A percentile compares a stretch with the other conserved stretches of the same genome.
phyloP scores from a whole-genome alignment of 2,888 invertebrate genomes.

The Drosophila helvetica region DNA sequence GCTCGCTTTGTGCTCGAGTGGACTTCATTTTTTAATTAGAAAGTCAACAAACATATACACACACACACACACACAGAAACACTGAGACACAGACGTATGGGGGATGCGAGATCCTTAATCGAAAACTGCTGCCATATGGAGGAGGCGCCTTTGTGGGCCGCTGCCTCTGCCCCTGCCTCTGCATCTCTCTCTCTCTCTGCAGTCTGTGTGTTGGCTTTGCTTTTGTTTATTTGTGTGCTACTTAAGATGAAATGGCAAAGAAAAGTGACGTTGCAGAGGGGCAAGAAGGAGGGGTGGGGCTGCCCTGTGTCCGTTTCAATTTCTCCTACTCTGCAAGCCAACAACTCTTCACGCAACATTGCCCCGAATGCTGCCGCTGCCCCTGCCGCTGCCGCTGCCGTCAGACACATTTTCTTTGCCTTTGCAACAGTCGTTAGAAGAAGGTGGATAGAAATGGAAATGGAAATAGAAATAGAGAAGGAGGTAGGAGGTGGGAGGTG shows the following conservation, averaged over 20 bases:
- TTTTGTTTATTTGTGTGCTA: constrained; percentile 75
- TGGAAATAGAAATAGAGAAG: constrained; percentile 18
- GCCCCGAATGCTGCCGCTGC: constrained; percentile 42
- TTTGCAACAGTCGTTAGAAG: constrained; percentile 16
- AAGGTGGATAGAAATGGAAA: constrained; percentile 48
- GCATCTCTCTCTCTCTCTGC: constrained; percentile 9
- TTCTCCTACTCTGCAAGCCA: constrained; percentile 48
- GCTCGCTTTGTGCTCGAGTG: constrained; percentile 54
- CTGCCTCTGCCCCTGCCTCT: constrained; percentile 4
- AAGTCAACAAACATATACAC: constrained; percentile 58
- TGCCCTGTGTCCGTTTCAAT: constrained; percentile 71
- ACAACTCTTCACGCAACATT: constrained; percentile 61
- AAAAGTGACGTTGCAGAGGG: constrained; percentile 61
- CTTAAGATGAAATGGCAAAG: constrained; percentile 78
- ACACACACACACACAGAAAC: constrained; percentile 17
- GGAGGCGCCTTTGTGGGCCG: constrained; percentile 53
- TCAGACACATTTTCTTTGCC: constrained; percentile 63
- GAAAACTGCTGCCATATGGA: constrained; percentile 46
- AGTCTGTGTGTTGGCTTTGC: constrained; percentile 41
- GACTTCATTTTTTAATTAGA: constrained; percentile 75
- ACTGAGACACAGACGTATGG: constrained; percentile 4
- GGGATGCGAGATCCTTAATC: constrained; percentile 30
- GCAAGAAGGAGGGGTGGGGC: not conserved
- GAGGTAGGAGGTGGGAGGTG: constrained; percentile 15
- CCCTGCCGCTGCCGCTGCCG: not conserved